Conservation (phyloP, 2,888 invertebrate genomes). For the Nomada goodeniana region DNA sequence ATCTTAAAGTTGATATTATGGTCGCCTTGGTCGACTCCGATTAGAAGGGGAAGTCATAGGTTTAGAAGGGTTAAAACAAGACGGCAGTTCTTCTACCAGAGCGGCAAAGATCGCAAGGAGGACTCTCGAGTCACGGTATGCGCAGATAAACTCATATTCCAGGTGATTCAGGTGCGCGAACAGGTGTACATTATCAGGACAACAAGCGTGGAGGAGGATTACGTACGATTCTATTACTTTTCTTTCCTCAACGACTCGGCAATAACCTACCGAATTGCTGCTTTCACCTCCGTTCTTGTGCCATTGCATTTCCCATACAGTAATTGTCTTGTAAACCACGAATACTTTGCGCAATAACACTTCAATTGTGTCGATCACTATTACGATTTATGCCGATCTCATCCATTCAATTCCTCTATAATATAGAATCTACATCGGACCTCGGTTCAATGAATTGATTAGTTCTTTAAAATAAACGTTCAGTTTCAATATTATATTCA, state of each 20-base stretch:
- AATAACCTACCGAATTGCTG: slow-evolving; percentile 20
- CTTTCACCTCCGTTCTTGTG: slow-evolving; percentile 10
- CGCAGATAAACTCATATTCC: slow-evolving; percentile 76
- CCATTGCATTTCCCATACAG: not conserved
- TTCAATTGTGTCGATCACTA: too few species aligned
- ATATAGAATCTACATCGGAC: too few species aligned
- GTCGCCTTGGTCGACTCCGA: not conserved
- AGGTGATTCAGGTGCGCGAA: slow-evolving; percentile 80
- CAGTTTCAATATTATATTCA: too few species aligned
- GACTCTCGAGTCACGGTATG: slow-evolving; percentile 61
- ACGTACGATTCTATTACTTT: slow-evolving; percentile 46
- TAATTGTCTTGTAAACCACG: too few species aligned
- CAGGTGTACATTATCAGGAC: slow-evolving; percentile 77
- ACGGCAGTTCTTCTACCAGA: slow-evolving; percentile 73
- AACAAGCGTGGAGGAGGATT: slow-evolving; percentile 69
- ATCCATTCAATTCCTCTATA: too few species aligned
- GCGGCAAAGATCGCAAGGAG: slow-evolving; percentile 70
- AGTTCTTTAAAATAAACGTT: too few species aligned
- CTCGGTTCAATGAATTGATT: too few species aligned
- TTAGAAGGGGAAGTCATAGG: slow-evolving; percentile 56
- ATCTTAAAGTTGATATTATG: not conserved
- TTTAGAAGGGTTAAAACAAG: slow-evolving; percentile 77
- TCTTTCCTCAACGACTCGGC: slow-evolving; percentile 34
- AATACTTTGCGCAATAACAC: too few species aligned
- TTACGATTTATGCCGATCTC: too few species aligned